Evolutionary conservation across 2,797 vertebrate species (phyloP).

Genomic region (Brotula barbata): DNA sequence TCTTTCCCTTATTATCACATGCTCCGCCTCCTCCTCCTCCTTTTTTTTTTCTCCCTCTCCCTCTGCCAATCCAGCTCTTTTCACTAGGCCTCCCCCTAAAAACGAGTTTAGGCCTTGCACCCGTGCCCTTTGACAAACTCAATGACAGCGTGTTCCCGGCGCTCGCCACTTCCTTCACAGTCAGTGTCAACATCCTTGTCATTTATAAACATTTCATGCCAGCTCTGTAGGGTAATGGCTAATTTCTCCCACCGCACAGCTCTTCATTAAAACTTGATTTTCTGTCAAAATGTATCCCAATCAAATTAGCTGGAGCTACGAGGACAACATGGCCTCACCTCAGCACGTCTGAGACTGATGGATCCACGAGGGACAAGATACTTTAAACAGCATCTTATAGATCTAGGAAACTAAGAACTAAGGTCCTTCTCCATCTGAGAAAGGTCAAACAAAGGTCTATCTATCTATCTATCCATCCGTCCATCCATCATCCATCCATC

Average conservation of each 20-base stretch:
- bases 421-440: too few species aligned
- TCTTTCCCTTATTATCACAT: constrained; percentile 19
- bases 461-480: too few species aligned
- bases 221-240: constrained; percentile 76
- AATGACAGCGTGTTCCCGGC: constrained; percentile 56
- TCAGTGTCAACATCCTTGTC: constrained; percentile 73
- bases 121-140: constrained; percentile 45
- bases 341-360: constrained; percentile 52
- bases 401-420: too few species aligned
- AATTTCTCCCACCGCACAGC: constrained; percentile 84
- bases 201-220: constrained; percentile 81
- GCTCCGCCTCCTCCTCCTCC: constrained; percentile 23
- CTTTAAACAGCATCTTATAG: too few species aligned
- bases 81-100: constrained; percentile 14
- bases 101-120: constrained; percentile 42
- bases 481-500: too few species aligned
- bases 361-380: constrained; percentile 20
- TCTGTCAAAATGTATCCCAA: constrained; percentile 87
- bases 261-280: constrained; percentile 95
- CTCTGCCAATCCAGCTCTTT: not conserved
- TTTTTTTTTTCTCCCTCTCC: constrained; percentile 13
- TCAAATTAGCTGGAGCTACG: constrained; percentile 84
- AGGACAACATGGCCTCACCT: constrained; percentile 72
- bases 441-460: too few species aligned
- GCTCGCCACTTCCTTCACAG: constrained; percentile 60